A percentile compares a stretch with the other conserved stretches of the same genome.
Conservation (phyloP, 2,888 invertebrate genomes). For the Andrena bucephala region DNA sequence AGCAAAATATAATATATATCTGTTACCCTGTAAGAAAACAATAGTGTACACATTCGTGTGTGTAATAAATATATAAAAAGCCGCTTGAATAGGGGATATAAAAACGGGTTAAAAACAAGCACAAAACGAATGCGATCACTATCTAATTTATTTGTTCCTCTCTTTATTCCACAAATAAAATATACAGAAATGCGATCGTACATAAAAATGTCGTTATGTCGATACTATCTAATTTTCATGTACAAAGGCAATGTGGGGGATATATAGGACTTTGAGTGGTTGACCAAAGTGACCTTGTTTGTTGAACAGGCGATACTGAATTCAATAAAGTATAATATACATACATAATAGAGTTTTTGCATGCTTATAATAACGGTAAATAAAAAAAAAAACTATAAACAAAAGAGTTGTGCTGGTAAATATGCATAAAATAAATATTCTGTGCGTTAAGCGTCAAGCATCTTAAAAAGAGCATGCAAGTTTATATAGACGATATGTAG, state of each 20-base stretch:
- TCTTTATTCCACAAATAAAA: conserved; percentile 81
- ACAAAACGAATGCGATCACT: conserved; percentile 79
- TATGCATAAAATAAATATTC: conserved; percentile 61
- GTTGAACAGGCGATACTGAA: conserved; percentile 25
- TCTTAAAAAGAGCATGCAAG: conserved; percentile 62
- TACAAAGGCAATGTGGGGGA: conserved; percentile 64
- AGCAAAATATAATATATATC: conserved; percentile 61
- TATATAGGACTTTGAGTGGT: conserved; percentile 33
- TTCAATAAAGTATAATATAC: conserved; percentile 38
- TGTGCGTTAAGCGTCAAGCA: conserved; percentile 73
- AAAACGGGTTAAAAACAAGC: conserved; percentile 81
- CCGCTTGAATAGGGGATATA: conserved; percentile 70
- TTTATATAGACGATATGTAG: conserved; percentile 56
- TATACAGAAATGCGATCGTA: conserved; percentile 77
- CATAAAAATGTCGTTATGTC: conserved; percentile 73
- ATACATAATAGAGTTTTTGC: conserved; percentile 35
- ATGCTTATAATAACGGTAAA: conserved; percentile 50
- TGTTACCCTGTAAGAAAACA: conserved; percentile 58
- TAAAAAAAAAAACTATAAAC: conserved; percentile 54
- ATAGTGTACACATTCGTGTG: conserved; percentile 54
- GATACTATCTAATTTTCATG: conserved; percentile 57
- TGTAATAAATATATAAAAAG: conserved; percentile 77
- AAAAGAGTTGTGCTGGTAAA: conserved; percentile 63
- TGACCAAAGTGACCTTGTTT: conserved; percentile 25
- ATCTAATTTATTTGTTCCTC: conserved; percentile 67